Evolutionary conservation across 1,140 invertebrate genomes (phyloP).

Genomic region (Metopolophium dirhodum): DNA sequence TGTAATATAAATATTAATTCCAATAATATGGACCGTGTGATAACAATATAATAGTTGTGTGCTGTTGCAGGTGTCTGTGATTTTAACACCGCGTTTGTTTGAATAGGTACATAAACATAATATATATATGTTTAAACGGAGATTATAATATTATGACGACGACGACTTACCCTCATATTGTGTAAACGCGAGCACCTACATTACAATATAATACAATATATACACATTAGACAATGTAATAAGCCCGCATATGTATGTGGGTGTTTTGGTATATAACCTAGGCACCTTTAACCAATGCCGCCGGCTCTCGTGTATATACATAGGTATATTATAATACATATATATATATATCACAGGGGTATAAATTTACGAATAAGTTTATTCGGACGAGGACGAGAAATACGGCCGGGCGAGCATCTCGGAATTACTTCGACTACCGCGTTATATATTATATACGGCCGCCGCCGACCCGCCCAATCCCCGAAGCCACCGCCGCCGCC

Average conservation of each 20-base stretch:
- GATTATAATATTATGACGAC: neutral
- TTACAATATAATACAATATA: neutral
- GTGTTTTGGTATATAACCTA: neutral
- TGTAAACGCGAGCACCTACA: neutral
- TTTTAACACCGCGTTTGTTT: neutral
- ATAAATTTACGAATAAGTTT: slow-evolving; percentile 37
- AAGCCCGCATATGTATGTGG: neutral
- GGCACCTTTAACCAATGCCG: neutral
- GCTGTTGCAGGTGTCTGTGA: neutral
- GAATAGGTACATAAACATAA: neutral
- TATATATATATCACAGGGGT: neutral
- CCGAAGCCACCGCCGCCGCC: neutral
- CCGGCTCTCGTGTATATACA: neutral
- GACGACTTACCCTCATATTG: neutral
- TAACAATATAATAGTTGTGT: neutral
- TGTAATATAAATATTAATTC: neutral
- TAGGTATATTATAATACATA: neutral
- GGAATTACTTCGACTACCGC: slow-evolving; percentile 26
- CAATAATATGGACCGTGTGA: neutral
- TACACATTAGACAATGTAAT: neutral
- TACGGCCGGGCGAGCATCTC: neutral
- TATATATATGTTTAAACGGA: neutral
- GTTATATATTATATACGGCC: slow-evolving; percentile 24
- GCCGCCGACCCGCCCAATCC: neutral
- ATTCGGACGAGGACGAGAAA: slow-evolving; percentile 34